Conservation (phyloP, 2,797 vertebrate species). For the Propithecus perrieri region DNA sequence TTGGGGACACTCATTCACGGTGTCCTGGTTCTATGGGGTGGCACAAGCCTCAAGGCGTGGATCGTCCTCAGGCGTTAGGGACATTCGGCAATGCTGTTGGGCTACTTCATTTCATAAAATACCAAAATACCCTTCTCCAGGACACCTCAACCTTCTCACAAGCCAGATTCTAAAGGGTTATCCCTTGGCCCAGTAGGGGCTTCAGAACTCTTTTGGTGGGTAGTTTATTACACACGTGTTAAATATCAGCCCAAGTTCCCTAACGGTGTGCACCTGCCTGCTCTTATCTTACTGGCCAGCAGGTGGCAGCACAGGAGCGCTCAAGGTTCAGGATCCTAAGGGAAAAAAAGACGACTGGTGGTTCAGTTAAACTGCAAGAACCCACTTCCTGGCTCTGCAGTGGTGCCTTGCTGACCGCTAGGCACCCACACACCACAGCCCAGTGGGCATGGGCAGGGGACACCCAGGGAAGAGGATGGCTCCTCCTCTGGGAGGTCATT, state of each 20-base stretch:
- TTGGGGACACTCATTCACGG: background rate
- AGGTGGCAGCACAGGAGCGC: slow-evolving; percentile 63
- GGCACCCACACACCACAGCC: too few species aligned
- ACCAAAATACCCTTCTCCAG: background rate
- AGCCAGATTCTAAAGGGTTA: background rate
- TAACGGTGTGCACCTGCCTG: background rate
- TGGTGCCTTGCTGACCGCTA: background rate
- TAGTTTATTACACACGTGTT: background rate
- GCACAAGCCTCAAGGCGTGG: rapidly evolving
- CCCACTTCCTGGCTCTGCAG: background rate
- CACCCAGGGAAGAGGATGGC: background rate
- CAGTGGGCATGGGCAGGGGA: background rate
- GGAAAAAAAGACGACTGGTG: rapidly evolving
- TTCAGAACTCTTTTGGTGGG: background rate
- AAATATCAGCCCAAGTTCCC: background rate
- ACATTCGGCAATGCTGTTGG: background rate
- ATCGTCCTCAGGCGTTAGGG: background rate
- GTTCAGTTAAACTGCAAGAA: background rate
- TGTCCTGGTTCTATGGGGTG: background rate
- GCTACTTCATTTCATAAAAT: background rate
- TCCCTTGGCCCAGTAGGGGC: too few species aligned
- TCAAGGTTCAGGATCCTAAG: background rate
- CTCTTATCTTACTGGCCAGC: background rate
- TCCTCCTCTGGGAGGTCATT: background rate
- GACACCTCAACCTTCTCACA: background rate